Percentiles rank a stretch among this genome's conserved stretches.
These are phyloP conservation scores for Psephotus haematonotus DNA, from an alignment of 2,113 vertebrate species.

Conservation along the genomic window DNA sequence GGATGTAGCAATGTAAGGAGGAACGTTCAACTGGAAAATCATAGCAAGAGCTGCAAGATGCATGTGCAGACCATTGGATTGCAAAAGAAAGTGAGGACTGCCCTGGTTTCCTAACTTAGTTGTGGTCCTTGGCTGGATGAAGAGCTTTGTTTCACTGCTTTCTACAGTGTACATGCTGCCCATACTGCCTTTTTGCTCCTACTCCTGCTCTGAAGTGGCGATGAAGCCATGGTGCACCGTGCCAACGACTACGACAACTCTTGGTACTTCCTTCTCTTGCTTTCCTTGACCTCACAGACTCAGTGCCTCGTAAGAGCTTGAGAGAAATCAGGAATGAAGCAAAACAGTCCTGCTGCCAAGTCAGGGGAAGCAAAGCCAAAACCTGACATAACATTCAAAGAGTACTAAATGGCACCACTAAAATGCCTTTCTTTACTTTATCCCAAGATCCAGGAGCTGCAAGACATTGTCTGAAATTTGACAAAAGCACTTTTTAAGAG, in stretches of 20 bases:
- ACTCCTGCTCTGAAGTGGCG: not conserved
- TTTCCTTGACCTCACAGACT: not conserved
- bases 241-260: not conserved
- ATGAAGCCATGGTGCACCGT: not conserved
- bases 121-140: not conserved
- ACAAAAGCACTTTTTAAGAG: not conserved
- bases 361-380: not conserved
- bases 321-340: not conserved
- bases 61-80: not conserved
- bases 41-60: not conserved
- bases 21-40: not conserved
- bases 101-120: not conserved
- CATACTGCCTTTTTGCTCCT: not conserved
- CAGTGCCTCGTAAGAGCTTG: not conserved
- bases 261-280: not conserved
- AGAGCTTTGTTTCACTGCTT: fast-evolving
- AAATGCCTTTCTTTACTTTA: not conserved
- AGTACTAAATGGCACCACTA: not conserved
- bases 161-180: fast-evolving
- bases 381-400: not conserved
- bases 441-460: not conserved
- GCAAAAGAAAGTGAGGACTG: not conserved
- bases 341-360: not conserved
- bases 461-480: not conserved
- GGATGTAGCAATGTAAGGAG: not conserved